Evolutionary conservation across 35 echinoderm and acorn worm genomes (phyloP).

Genomic region (Lytechinus pictus): DNA sequence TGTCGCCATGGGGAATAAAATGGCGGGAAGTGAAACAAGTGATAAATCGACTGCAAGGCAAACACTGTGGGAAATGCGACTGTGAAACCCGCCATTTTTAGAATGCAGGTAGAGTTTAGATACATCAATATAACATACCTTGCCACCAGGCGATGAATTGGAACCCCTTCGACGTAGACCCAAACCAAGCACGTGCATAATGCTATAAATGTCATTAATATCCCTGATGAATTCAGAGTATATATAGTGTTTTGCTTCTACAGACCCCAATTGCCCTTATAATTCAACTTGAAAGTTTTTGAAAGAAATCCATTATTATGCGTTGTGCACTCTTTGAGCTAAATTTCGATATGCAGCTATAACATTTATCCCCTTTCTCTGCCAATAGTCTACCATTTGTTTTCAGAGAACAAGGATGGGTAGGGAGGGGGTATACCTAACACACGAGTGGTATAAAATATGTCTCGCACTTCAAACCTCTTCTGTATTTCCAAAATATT

Average conservation of each 20-base stretch:
- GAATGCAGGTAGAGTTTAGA: background rate
- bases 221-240: background rate
- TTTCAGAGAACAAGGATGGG: no score
- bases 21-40: background rate
- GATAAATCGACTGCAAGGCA: background rate
- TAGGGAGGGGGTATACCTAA: no score
- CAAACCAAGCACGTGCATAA: background rate
- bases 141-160: background rate
- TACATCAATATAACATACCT: background rate
- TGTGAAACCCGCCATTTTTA: background rate
- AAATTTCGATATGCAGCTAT: no score
- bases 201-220: background rate
- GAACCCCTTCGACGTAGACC: background rate
- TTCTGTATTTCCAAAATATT: no score
- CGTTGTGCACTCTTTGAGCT: no score
- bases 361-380: no score
- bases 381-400: no score
- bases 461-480: no score
- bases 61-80: background rate
- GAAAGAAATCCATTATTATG: no score
- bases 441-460: no score
- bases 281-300: no score
- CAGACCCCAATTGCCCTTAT: no score
- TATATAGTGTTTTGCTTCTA: background rate
- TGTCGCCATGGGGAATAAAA: background rate